Evolutionary conservation across 2,113 vertebrate species (phyloP).

Genomic region (Aptenodytes forsteri): DNA sequence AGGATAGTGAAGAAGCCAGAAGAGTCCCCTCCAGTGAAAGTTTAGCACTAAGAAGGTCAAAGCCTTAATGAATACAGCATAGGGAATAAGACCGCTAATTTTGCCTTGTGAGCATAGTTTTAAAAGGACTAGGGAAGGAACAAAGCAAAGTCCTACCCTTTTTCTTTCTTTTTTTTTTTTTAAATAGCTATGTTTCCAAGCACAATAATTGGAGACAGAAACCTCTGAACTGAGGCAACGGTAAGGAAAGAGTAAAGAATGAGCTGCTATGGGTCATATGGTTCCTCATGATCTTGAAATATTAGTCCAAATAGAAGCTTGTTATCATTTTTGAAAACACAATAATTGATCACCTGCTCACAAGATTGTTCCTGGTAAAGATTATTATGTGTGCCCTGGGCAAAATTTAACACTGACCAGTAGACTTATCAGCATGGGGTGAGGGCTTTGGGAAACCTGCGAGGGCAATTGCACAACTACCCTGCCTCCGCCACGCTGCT

Average conservation of each 20-base stretch:
- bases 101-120: neutral
- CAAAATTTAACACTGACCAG: neutral
- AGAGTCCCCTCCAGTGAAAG: neutral
- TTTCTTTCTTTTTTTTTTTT: neutral
- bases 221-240: neutral
- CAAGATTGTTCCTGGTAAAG: neutral
- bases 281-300: neutral
- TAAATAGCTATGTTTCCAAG: neutral
- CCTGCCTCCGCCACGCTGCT: fast-evolving
- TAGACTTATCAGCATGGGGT: neutral
- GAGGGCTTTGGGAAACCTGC: neutral
- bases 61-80: neutral
- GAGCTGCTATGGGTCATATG: neutral
- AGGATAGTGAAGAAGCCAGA: neutral
- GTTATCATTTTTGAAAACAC: neutral
- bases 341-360: neutral
- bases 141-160: neutral
- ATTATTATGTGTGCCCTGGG: neutral
- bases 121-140: neutral
- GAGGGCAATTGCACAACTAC: neutral
- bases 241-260: neutral
- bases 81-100: neutral
- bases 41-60: conserved; percentile 24
- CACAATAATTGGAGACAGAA: neutral
- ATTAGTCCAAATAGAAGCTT: neutral